Conservation (phyloP, 2,888 invertebrate species). For the Ernsta delagoae region DNA sequence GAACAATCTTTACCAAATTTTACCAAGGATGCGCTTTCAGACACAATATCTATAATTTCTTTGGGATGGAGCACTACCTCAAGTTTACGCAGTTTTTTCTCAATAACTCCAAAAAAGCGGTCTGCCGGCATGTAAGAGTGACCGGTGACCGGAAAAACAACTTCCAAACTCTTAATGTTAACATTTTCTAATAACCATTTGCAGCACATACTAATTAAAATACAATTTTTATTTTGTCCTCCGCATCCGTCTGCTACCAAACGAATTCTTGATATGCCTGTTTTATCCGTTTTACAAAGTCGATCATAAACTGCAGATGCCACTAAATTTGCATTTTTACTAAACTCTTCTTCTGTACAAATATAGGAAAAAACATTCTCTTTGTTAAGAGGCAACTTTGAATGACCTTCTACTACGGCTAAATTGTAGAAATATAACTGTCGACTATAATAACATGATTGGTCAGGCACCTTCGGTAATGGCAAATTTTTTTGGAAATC, state of each 20-base stretch:
- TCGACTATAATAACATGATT: constrained; percentile 19
- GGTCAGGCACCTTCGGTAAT: constrained; percentile 20
- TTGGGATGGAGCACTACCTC: constrained; percentile 37
- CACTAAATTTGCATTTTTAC: not conserved
- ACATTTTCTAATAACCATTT: constrained; percentile 1
- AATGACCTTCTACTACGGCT: constrained; percentile 21
- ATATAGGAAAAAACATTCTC: not conserved
- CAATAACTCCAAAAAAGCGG: constrained; percentile 38
- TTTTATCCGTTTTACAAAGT: constrained; percentile 3
- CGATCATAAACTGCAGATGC: constrained; percentile 3
- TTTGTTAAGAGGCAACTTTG: constrained; percentile 2
- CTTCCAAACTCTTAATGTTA: constrained; percentile 6
- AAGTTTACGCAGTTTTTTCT: constrained; percentile 39
- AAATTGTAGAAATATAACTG: constrained; percentile 23
- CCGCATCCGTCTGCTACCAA: constrained; percentile 1
- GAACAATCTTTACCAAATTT: constrained; percentile 16
- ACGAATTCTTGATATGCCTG: constrained; percentile 1
- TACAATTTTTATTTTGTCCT: constrained; percentile 1
- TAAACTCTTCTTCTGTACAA: constrained; percentile 1
- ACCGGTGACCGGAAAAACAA: constrained; percentile 14
- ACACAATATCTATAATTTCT: constrained; percentile 32
- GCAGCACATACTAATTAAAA: constrained; percentile 1
- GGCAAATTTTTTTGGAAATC: constrained; percentile 37
- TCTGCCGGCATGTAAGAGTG: constrained; percentile 37
- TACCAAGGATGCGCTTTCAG: constrained; percentile 30